These are phyloP conservation scores for Intellagama lesueurii DNA, from an alignment of 2,797 vertebrate genomes.

Conservation along the genomic window DNA sequence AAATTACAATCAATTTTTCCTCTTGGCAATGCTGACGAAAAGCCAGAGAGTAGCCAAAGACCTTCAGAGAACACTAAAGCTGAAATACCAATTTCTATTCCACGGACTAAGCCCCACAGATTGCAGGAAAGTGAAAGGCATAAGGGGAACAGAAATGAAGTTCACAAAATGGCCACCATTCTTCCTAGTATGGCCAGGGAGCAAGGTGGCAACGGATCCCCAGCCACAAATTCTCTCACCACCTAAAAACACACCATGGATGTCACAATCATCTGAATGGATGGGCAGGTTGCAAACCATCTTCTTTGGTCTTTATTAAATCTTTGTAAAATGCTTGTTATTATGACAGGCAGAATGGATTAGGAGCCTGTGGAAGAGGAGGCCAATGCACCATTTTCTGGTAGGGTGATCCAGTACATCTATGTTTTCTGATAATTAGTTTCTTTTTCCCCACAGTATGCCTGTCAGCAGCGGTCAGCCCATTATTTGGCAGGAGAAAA, in stretches of 20 bases:
- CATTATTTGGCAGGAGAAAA: not conserved
- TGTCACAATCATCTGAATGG: not conserved
- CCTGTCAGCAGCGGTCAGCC: not conserved
- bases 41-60: slow-evolving; percentile 46
- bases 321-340: not conserved
- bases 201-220: slow-evolving; percentile 12
- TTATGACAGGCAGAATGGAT: not conserved
- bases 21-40: slow-evolving; percentile 43
- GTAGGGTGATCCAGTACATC: not conserved
- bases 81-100: slow-evolving; percentile 53
- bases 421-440: not conserved
- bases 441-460: not conserved
- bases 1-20: slow-evolving; percentile 63
- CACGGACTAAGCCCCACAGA: slow-evolving; percentile 29
- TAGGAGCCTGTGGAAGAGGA: not conserved
- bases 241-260: slow-evolving; percentile 27
- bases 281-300: slow-evolving; percentile 54
- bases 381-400: not conserved
- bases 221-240: slow-evolving; percentile 18
- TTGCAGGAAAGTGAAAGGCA: slow-evolving; percentile 10
- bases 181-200: not conserved
- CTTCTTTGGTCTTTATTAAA: slow-evolving; percentile 31
- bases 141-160: slow-evolving; percentile 4
- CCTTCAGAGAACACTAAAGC: slow-evolving; percentile 20
- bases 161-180: not conserved